These are phyloP conservation scores for Centrocercus urophasianus DNA, from an alignment of 2,113 vertebrate species.

Conservation along the genomic window DNA sequence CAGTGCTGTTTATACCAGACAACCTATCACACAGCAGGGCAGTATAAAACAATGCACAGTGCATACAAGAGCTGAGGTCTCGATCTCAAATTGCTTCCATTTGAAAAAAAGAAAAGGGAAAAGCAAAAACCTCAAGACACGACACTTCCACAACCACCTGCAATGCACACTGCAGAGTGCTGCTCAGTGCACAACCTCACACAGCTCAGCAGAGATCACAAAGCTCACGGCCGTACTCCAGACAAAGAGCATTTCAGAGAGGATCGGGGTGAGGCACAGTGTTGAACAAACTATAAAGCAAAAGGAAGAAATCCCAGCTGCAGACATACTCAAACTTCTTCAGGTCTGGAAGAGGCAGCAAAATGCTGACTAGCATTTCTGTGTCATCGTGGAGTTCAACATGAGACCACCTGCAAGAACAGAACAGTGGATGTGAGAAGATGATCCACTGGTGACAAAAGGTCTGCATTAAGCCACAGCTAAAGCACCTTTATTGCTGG, in stretches of 20 bases:
- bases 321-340: conserved; percentile 67
- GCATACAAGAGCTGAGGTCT: not conserved
- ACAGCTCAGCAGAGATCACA: not conserved
- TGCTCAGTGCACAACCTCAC: not conserved
- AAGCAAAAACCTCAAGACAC: not conserved
- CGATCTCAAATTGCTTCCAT: not conserved
- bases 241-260: not conserved
- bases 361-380: conserved; percentile 18
- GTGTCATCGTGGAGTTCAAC: conserved; percentile 22
- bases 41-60: not conserved
- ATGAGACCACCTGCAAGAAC: conserved; percentile 68
- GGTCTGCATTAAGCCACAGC: not conserved
- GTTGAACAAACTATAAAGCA: not conserved
- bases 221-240: not conserved
- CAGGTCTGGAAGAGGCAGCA: conserved; percentile 55
- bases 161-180: not conserved
- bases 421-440: not conserved
- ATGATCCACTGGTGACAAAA: rapidly evolving
- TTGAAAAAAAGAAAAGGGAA: not conserved
- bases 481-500: not conserved
- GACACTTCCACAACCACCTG: not conserved
- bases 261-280: not conserved
- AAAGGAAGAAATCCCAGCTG: not conserved
- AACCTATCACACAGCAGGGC: not conserved
- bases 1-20: not conserved